phyloP scores from a whole-genome alignment of 2,888 invertebrate species.

The Diloba caeruleocephala region DNA sequence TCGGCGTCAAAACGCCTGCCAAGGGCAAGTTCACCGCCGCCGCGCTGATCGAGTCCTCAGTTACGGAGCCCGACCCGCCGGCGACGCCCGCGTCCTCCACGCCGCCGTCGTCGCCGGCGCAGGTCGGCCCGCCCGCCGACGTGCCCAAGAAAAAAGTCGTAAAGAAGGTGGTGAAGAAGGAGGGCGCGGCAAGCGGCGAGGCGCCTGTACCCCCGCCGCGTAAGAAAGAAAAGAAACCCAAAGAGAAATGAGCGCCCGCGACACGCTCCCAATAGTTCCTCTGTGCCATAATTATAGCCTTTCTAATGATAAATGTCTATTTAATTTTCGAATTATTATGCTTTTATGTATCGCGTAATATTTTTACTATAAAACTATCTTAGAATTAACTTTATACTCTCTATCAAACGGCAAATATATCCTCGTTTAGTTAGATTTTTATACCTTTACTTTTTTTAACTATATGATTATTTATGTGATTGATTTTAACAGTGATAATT shows the following conservation, averaged over 20 bases:
- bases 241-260: constrained; percentile 82
- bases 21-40: constrained; percentile 77
- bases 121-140: constrained; percentile 52
- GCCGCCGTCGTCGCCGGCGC: constrained; percentile 25
- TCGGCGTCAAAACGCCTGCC: constrained; percentile 75
- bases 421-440: constrained; percentile 70
- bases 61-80: constrained; percentile 62
- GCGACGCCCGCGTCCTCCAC: constrained; percentile 56
- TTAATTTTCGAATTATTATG: constrained; percentile 77
- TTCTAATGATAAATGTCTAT: constrained; percentile 73
- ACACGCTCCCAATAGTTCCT: constrained; percentile 76
- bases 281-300: constrained; percentile 85
- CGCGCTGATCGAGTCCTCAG: constrained; percentile 80
- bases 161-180: constrained; percentile 88
- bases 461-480: constrained; percentile 63
- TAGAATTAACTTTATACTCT: constrained; percentile 74
- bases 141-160: constrained; percentile 79
- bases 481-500: constrained; percentile 68
- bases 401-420: constrained; percentile 73
- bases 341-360: constrained; percentile 83
- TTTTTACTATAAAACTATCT: constrained; percentile 64
- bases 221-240: constrained; percentile 88
- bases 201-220: constrained; percentile 88
- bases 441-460: constrained; percentile 65
- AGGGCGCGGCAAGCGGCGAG: constrained; percentile 71